phyloP scores from a whole-genome alignment of 2,797 vertebrate genomes.

The Mormyrops attenuatus region DNA sequence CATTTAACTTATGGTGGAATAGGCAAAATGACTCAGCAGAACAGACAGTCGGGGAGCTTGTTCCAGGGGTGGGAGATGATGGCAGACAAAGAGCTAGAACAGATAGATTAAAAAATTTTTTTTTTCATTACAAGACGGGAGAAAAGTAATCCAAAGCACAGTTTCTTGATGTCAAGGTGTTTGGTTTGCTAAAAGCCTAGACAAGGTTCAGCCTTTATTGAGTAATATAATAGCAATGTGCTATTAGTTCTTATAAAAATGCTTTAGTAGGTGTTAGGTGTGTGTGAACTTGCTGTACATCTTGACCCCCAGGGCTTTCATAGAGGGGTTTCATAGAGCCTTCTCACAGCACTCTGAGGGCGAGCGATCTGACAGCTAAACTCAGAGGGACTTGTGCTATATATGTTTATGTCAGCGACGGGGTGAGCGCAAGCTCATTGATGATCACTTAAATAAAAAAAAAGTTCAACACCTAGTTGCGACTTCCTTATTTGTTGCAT shows the following conservation, averaged over 20 bases:
- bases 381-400: neutral
- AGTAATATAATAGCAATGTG: neutral
- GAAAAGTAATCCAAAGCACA: neutral
- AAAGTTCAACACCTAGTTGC: neutral
- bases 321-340: neutral
- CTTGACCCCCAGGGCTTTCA: neutral
- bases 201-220: neutral
- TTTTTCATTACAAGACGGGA: neutral
- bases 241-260: neutral
- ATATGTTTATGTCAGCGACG: neutral
- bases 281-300: neutral
- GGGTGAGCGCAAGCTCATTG: neutral
- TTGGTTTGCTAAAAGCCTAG: neutral
- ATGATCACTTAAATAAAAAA: neutral
- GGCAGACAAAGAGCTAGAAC: neutral
- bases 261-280: neutral
- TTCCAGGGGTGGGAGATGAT: neutral
- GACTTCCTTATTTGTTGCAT: neutral
- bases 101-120: neutral
- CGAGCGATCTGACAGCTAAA: neutral
- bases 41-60: neutral
- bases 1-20: neutral
- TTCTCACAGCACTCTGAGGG: neutral
- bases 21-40: neutral
- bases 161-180: neutral